Evolutionary conservation across 2,797 vertebrate genomes (phyloP), one percentile per base, ranked within the genome.

Genomic region (Mareca penelope): DNA sequence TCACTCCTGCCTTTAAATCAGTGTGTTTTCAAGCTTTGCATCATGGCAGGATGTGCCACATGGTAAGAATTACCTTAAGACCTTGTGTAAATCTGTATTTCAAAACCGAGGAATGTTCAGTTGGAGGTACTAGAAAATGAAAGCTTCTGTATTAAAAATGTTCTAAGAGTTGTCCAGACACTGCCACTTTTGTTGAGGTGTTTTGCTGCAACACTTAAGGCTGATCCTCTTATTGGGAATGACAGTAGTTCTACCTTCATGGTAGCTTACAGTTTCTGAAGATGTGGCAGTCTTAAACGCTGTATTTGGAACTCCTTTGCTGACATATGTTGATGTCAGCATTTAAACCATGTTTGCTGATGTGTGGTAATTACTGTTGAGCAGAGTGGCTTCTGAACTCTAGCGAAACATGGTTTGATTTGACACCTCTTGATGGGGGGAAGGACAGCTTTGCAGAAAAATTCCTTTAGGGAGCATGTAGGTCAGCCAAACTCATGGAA

Each of bases 141-240:
- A 89, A 67, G 5, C 33, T 70, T 80, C 55, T 57, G 2, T 60
- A 9, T 21, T 4, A 48, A 33, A 63, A 85, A 15, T 1, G 68
- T 39, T 53, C 3, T 10, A 28, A 35, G 46, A 35, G 22, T 52
- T 77, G 26, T 46, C 16, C 23, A 35, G 42, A 8, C 0, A 0
- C 77, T 59, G 29, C 35, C 29, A 73, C 16, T 31, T 19, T 67
- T 61, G 4, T 52, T 7, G 7, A 59, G 26, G 10, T 59, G 21
- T 77, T 83, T 63, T 79, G 21, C 69, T 50, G 35, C 17, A 35
- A 21, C 8, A 4, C 19, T 73, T 73, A 42, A 35, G 39, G 8
- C 40, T 83, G 39, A 12, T 84, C 53, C 56, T 39, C 4, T 18
- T 69, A 46, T 75, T 64, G 33, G 24, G 56, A 21, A 46, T 84